Conservation (phyloP, 2,888 invertebrate genomes). For the Tricholauxania praeusta region DNA sequence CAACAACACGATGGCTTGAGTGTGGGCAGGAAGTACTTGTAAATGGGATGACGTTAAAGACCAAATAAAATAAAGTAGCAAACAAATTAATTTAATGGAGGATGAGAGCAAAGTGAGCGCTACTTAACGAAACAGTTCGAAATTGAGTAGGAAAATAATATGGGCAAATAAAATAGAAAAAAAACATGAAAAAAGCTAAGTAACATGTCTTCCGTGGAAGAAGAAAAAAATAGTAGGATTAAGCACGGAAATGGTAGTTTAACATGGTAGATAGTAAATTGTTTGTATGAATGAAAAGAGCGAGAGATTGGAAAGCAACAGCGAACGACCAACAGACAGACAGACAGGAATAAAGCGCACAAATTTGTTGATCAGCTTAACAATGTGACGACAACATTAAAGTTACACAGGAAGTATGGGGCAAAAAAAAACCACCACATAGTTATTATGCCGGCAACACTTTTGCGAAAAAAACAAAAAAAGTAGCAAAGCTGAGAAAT, state of each 20-base stretch:
- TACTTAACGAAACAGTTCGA: neutral
- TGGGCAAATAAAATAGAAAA: neutral
- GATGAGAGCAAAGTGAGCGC: slow-evolving; percentile 8
- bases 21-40: neutral
- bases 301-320: slow-evolving; percentile 2
- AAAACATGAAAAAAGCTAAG: neutral
- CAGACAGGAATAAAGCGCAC: slow-evolving; percentile 15
- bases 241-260: too few species aligned
- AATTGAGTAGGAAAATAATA: neutral
- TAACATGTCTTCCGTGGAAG: too few species aligned
- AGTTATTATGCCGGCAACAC: neutral
- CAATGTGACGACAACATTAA: slow-evolving; percentile 26
- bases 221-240: too few species aligned
- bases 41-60: slow-evolving; percentile 6
- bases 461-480: neutral
- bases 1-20: neutral
- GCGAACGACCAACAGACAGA: neutral
- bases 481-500: neutral
- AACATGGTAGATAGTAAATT: too few species aligned
- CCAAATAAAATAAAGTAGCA: slow-evolving; percentile 46
- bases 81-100: slow-evolving; percentile 58
- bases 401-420: slow-evolving; percentile 3
- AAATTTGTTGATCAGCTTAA: slow-evolving; percentile 27
- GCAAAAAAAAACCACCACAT: neutral
- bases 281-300: neutral